These are phyloP conservation scores for Drosophila varians DNA, from an alignment of 1,140 invertebrate genomes.

Conservation along the genomic window DNA sequence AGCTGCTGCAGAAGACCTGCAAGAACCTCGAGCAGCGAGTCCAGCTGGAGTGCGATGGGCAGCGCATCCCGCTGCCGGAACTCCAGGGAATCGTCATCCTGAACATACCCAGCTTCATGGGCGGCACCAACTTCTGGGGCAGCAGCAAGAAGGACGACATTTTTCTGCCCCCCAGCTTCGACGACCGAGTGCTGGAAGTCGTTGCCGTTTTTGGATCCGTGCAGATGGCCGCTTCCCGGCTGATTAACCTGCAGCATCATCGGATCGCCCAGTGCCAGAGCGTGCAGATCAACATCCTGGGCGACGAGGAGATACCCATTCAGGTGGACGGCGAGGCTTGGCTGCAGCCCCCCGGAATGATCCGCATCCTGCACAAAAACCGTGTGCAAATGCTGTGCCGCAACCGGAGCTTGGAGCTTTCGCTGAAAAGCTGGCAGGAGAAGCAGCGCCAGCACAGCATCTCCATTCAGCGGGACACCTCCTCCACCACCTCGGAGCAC, in stretches of 20 bases:
- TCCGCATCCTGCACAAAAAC: slow-evolving; percentile 98
- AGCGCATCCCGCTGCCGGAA: slow-evolving; percentile 95
- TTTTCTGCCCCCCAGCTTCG: slow-evolving; percentile 94
- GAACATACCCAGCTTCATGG: slow-evolving; percentile 99
- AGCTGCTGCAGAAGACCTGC: slow-evolving; percentile 95
- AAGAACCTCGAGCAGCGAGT: slow-evolving; percentile 98
- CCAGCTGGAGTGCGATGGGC: slow-evolving; percentile 96
- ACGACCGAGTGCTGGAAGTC: slow-evolving; percentile 97
- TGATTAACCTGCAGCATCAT: slow-evolving; percentile 98
- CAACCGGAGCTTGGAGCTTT: slow-evolving; percentile 94
- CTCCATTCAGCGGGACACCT: slow-evolving; percentile 81
- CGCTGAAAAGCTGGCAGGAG: slow-evolving; percentile 96
- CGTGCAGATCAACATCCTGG: slow-evolving; percentile 97
- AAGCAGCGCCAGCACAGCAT: slow-evolving; percentile 90
- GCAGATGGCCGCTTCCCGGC: slow-evolving; percentile 97
- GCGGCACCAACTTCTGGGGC: slow-evolving; percentile 99
- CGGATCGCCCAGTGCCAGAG: slow-evolving; percentile 98
- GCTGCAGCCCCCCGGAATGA: slow-evolving; percentile 98
- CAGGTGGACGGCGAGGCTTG: slow-evolving; percentile 99
- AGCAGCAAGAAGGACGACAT: slow-evolving; percentile 94
- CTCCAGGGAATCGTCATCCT: slow-evolving; percentile 98
- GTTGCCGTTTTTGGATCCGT: slow-evolving; percentile 98
- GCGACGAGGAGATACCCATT: slow-evolving; percentile 93
- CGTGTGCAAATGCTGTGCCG: slow-evolving; percentile 97
- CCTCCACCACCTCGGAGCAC: slow-evolving; percentile 78